A percentile compares a stretch with the other conserved stretches of the same genome.
These are phyloP conservation scores for Potamilus streckersoni DNA, from an alignment of 1,140 invertebrate species.

Conservation along the genomic window DNA sequence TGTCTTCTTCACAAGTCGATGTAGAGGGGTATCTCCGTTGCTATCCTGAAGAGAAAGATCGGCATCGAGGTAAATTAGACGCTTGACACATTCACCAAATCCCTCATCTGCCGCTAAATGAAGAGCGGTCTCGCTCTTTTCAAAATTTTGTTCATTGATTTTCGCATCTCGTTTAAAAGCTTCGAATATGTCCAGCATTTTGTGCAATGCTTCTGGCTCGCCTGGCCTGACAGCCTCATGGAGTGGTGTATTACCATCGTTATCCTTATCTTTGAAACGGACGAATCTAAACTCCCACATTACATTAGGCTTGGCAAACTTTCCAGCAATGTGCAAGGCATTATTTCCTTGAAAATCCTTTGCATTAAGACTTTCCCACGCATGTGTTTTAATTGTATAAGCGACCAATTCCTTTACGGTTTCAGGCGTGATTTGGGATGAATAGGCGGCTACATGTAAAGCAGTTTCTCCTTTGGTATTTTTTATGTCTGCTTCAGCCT, in stretches of 20 bases:
- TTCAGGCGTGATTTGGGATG: slow-evolving; percentile 41
- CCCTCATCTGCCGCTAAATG: slow-evolving; percentile 50
- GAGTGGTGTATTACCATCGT: slow-evolving; percentile 43
- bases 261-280: slow-evolving; percentile 45
- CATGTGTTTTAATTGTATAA: slow-evolving; percentile 56
- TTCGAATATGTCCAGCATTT: slow-evolving; percentile 59
- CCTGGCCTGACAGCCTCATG: slow-evolving; percentile 41
- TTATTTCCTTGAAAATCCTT: slow-evolving; percentile 54
- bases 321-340: slow-evolving; percentile 57
- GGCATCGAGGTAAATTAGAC: slow-evolving; percentile 42
- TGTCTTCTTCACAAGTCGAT: slow-evolving; percentile 37
- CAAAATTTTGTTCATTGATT: slow-evolving; percentile 51
- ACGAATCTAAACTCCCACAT: slow-evolving; percentile 56
- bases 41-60: slow-evolving; percentile 45
- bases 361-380: slow-evolving; percentile 56
- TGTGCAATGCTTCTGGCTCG: slow-evolving; percentile 50
- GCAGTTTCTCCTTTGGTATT: slow-evolving; percentile 54
- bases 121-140: slow-evolving; percentile 40
- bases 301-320: slow-evolving; percentile 53
- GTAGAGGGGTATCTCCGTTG: slow-evolving; percentile 52
- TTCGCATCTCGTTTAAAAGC: slow-evolving; percentile 53
- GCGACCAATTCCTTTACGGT: slow-evolving; percentile 48
- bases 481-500: slow-evolving; percentile 51
- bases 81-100: slow-evolving; percentile 31
- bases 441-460: slow-evolving; percentile 53